phyloP scores from a whole-genome alignment of 2,797 vertebrate genomes.

The Sardinella longiceps region DNA sequence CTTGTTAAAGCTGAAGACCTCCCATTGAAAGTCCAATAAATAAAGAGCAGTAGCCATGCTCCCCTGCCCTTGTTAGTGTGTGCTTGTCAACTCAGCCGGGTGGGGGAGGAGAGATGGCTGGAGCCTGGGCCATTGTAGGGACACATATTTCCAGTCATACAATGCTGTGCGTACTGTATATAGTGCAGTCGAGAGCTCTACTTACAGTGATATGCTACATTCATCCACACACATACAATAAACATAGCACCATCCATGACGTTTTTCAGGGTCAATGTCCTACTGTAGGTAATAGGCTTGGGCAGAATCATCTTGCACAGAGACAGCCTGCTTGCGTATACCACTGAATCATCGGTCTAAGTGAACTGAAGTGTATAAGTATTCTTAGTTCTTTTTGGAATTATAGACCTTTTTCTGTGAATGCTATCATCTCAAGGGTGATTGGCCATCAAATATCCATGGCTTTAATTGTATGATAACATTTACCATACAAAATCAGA shows the following conservation, averaged over 20 bases:
- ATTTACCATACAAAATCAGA: neutral
- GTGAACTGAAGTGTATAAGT: neutral
- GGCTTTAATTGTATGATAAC: neutral
- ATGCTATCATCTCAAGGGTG: neutral
- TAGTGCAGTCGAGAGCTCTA: neutral
- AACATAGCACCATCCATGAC: neutral
- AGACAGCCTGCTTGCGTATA: neutral
- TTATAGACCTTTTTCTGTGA: neutral
- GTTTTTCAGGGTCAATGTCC: neutral
- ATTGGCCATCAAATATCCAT: neutral
- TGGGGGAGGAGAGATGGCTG: neutral
- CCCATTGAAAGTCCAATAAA: neutral
- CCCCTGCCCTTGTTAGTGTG: neutral
- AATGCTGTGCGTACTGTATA: neutral
- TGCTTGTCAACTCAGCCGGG: neutral
- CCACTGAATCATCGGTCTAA: neutral
- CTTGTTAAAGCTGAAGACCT: slow-evolving; percentile 23
- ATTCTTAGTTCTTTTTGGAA: too few species aligned
- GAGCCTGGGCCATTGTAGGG: neutral
- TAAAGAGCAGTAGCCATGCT: neutral
- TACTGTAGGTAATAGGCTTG: neutral
- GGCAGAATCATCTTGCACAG: neutral
- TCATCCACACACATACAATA: neutral
- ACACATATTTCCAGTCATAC: neutral
- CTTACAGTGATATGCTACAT: neutral